Percentiles rank a stretch among this genome's conserved stretches.
Evolutionary conservation across 2,113 vertebrate species (phyloP).

Genomic region (Nesospiza acunhae): DNA sequence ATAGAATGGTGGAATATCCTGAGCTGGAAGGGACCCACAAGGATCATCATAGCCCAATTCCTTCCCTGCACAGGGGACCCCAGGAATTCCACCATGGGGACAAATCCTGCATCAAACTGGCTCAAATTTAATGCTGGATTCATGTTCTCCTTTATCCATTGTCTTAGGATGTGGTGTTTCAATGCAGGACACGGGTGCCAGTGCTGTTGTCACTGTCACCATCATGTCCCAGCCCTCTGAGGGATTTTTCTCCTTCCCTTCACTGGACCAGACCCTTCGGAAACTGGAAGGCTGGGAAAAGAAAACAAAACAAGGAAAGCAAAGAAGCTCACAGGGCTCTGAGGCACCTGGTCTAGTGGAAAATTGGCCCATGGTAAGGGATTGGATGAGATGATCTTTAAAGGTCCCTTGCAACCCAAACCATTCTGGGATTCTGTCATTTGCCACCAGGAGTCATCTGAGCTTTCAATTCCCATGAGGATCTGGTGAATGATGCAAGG

Average conservation of each 20-base stretch:
- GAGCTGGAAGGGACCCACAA: background rate
- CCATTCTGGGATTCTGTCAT: background rate
- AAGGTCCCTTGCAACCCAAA: background rate
- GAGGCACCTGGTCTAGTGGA: rapidly evolving
- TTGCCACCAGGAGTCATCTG: background rate
- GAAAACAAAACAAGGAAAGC: background rate
- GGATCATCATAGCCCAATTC: background rate
- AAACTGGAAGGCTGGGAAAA: background rate
- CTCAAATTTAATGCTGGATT: background rate
- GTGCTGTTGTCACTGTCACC: background rate
- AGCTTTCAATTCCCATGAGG: background rate
- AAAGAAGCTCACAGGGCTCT: rapidly evolving
- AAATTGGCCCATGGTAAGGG: background rate
- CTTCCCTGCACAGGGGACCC: background rate
- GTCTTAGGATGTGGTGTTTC: background rate
- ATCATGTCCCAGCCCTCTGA: background rate
- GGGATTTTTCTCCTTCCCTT: background rate
- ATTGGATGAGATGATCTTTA: background rate
- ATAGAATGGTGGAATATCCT: rapidly evolving
- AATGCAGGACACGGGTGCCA: background rate
- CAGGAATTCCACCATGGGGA: background rate
- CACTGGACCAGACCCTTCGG: background rate
- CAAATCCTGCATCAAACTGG: background rate
- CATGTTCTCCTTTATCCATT: rapidly evolving
- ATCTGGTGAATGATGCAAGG: background rate